Percentiles rank a stretch among this genome's conserved stretches.
Evolutionary conservation across 2,888 invertebrate species (phyloP).

Genomic region (Pyrgus malvae): DNA sequence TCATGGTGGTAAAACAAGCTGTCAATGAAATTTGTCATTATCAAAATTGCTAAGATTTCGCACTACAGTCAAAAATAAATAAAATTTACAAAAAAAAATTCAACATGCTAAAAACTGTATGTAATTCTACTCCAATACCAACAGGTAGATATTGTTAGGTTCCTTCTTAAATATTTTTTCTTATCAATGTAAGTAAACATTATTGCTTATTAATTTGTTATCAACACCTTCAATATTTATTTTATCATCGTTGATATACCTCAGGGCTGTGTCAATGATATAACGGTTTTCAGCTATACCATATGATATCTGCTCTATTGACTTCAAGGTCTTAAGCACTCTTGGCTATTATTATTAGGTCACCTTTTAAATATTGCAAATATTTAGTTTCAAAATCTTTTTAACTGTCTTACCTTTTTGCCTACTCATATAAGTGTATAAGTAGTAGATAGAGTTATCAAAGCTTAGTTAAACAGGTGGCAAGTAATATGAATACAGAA

Average conservation of each 20-base stretch:
- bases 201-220: neutral
- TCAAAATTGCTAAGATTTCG: conserved; percentile 41
- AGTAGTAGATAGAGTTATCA: too few relatives aligned
- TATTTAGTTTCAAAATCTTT: too few relatives aligned
- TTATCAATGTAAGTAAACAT: neutral
- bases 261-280: neutral
- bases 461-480: too few relatives aligned
- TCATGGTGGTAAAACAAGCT: neutral
- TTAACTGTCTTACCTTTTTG: too few relatives aligned
- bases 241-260: neutral
- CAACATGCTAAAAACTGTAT: conserved; percentile 39
- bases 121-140: conserved; percentile 26
- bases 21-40: conserved; percentile 21
- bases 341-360: too few relatives aligned
- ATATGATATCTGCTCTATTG: too few relatives aligned
- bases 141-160: neutral
- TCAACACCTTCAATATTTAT: neutral
- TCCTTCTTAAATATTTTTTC: neutral
- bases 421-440: too few relatives aligned
- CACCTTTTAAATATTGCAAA: too few relatives aligned
- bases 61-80: conserved; percentile 33
- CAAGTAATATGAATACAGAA: too few relatives aligned
- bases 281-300: too few relatives aligned
- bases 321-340: too few relatives aligned
- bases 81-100: conserved; percentile 15